phyloP scores from a whole-genome alignment of 2,797 vertebrate genomes.

The Trichosurus vulpecula region DNA sequence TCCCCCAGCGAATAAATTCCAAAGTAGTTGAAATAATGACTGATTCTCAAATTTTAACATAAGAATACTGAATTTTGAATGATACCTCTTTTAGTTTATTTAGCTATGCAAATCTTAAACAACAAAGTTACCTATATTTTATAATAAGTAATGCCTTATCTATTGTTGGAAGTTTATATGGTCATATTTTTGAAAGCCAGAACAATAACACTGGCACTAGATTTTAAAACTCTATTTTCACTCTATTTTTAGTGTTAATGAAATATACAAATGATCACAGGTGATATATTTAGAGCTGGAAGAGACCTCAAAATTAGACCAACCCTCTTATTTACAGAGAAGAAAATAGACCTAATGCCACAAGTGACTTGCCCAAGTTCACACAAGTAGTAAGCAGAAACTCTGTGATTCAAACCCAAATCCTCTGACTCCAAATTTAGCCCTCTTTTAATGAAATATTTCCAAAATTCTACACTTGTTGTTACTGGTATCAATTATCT shows the following conservation, averaged over 20 bases:
- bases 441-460: slow-evolving; percentile 38
- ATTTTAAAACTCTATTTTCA: slow-evolving; percentile 44
- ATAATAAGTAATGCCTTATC: slow-evolving; percentile 30
- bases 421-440: neutral
- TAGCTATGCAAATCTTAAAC: neutral
- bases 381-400: neutral
- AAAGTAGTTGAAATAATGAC: neutral
- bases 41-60: neutral
- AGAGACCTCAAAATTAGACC: neutral
- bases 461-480: slow-evolving; percentile 56
- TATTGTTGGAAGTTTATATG: slow-evolving; percentile 30
- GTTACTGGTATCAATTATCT: slow-evolving; percentile 66
- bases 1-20: neutral
- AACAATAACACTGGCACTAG: neutral
- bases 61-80: neutral
- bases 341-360: neutral
- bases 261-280: neutral
- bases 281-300: neutral
- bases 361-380: neutral
- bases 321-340: neutral
- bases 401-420: neutral
- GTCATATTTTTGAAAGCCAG: neutral
- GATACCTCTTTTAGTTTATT: slow-evolving; percentile 41
- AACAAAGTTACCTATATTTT: slow-evolving; percentile 28
- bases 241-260: slow-evolving; percentile 29